phyloP scores from a whole-genome alignment of 2,888 invertebrate species.

The Schizaphis graminum region DNA sequence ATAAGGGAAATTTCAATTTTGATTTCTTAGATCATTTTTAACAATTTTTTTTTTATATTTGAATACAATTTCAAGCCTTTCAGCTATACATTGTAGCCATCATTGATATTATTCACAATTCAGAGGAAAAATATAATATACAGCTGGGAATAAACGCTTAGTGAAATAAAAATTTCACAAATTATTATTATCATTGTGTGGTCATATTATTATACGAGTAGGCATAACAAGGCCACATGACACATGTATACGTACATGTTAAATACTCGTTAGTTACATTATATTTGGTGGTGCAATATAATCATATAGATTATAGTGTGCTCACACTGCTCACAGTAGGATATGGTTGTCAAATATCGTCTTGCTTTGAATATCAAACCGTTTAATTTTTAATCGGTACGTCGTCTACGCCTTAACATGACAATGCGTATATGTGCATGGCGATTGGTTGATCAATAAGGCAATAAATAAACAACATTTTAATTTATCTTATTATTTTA shows the following conservation, averaged over 20 bases:
- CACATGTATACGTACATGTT: neutral
- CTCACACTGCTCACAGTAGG: neutral
- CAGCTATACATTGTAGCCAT: neutral
- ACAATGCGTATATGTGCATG: neutral
- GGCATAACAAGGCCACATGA: neutral
- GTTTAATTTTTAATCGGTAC: neutral
- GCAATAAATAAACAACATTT: neutral
- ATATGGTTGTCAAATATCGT: neutral
- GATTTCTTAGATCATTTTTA: neutral
- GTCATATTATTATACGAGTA: neutral
- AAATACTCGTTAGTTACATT: neutral
- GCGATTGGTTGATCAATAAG: neutral
- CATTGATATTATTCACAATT: neutral
- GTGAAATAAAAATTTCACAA: neutral
- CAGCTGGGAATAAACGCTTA: neutral
- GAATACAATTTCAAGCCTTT: neutral
- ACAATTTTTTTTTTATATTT: neutral
- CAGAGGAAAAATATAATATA: neutral
- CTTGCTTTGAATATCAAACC: neutral
- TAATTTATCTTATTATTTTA: neutral
- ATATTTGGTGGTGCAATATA: neutral
- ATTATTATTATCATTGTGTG: constrained; percentile 1
- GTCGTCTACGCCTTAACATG: neutral
- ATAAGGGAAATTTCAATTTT: neutral
- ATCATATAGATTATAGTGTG: neutral